Conservation (phyloP, 2,888 invertebrate species). For the Ectemnius continuus region DNA sequence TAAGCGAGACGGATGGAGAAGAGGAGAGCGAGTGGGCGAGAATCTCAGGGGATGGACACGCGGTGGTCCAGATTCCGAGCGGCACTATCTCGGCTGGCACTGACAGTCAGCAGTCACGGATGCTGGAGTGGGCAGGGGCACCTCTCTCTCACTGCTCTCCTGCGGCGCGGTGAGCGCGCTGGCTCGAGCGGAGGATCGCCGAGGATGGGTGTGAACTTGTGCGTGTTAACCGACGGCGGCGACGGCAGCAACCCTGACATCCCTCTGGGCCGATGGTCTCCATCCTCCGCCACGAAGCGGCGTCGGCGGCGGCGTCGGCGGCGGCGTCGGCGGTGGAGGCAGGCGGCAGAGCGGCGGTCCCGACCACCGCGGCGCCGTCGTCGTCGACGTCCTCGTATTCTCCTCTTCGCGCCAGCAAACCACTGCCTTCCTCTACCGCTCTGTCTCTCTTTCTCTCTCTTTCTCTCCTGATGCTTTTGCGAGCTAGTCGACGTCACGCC, state of each 20-base stretch:
- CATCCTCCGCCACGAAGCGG: constrained; percentile 56
- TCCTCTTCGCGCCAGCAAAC: constrained; percentile 31
- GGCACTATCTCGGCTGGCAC: constrained; percentile 2
- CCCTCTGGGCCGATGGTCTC: constrained; percentile 46
- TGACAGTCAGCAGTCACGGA: constrained; percentile 1
- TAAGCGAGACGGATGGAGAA: too few species aligned
- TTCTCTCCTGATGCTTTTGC: not conserved
- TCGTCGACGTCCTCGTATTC: constrained; percentile 12
- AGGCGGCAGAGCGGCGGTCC: not conserved
- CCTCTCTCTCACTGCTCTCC: constrained; percentile 1
- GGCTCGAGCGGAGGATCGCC: constrained; percentile 19
- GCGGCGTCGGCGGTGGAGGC: not conserved
- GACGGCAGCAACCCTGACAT: constrained; percentile 55
- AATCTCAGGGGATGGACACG: too few species aligned
- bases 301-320: constrained; percentile 36
- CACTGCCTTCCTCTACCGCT: constrained; percentile 29
- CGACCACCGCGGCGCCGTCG: constrained; percentile 35
- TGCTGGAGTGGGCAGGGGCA: too few species aligned
- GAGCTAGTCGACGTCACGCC: not conserved
- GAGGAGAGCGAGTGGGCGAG: too few species aligned
- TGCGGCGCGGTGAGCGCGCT: constrained; percentile 22
- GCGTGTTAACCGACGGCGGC: constrained; percentile 58
- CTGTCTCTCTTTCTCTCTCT: constrained; percentile 6
- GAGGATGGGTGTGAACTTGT: constrained; percentile 64
- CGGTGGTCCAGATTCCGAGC: too few species aligned